Evolutionary conservation across 2,888 invertebrate species (phyloP), one percentile per base, ranked within the genome.

Genomic region (Bibio marci): DNA sequence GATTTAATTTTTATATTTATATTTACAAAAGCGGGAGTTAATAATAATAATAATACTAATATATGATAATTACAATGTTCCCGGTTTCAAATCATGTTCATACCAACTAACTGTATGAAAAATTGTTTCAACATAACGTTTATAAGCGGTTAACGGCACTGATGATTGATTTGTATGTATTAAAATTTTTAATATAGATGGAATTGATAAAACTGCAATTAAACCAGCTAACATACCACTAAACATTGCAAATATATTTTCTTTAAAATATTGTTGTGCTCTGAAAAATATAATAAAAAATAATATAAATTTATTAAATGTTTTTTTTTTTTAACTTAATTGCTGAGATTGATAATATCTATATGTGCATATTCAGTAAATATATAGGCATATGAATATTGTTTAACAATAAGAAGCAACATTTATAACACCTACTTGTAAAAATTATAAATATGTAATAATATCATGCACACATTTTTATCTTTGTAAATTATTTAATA

Each of bases 21-120:
- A n/a, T n/a, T n/a, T n/a, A n/a, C n/a, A n/a, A n/a, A n/a, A n/a
- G n/a, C n/a, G n/a, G n/a, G n/a, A n/a, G n/a, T n/a, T n/a, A n/a
- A n/a, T n/a, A n/a, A n/a, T n/a, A n/a, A n/a, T n/a, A n/a, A n/a
- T n/a, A n/a, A n/a, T n/a, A n/a, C n/a, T n/a, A n/a, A n/a, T n/a
- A n/a, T n/a, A n/a, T n/a, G n/a, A 22, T 6, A 64, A 67, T 62
- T 54, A 75, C 76, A 55, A 59, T 39, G 69, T 69, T 27, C 69
- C 66, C 2, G 71, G 70, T 45, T 69, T 70, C 26, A 81, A 68
- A 38, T 79, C 73, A 25, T 72, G 62, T 41, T 73, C 70, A 55
- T 88, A 86, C 91, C 91, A 92, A 4, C 73, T 58, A 13, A 73
- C 58, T 41, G 80, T 75, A 52, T 90, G 86, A 4, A 78, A 65